phyloP scores from a whole-genome alignment of 2,113 vertebrate species.

The Muntiacus muntjak region DNA sequence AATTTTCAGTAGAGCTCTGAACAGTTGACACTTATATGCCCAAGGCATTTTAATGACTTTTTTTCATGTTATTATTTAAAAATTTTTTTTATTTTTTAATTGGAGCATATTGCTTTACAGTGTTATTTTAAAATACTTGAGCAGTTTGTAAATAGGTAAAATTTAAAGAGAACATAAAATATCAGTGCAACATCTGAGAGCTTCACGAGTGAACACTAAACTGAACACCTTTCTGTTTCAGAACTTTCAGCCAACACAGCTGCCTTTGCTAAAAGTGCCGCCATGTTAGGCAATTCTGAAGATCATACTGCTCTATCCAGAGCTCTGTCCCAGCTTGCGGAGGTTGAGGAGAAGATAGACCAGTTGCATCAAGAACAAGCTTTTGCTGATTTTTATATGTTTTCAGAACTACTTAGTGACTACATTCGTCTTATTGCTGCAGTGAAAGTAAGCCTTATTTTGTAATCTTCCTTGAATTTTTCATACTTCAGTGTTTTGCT shows the following conservation, averaged over 20 bases:
- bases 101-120: background rate
- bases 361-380: slow-evolving; percentile 97
- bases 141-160: background rate
- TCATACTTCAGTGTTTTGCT: background rate
- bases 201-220: slow-evolving; percentile 13
- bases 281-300: slow-evolving; percentile 98
- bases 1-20: background rate
- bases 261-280: slow-evolving; percentile 96
- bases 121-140: background rate
- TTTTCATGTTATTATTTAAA: background rate
- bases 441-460: slow-evolving; percentile 87
- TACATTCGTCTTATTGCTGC: slow-evolving; percentile 95
- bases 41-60: background rate
- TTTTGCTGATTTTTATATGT: slow-evolving; percentile 94
- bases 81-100: background rate
- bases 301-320: slow-evolving; percentile 97
- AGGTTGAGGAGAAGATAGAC: slow-evolving; percentile 99
- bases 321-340: slow-evolving; percentile 97
- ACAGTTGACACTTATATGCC: background rate
- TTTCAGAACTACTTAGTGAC: slow-evolving; percentile 96
- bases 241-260: slow-evolving; percentile 96
- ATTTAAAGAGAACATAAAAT: slow-evolving; percentile 32
- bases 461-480: background rate
- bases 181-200: background rate
- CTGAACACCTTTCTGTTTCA: slow-evolving; percentile 74